phyloP scores from a whole-genome alignment of 2,888 invertebrate species.

The Latrodectus hesperus region DNA sequence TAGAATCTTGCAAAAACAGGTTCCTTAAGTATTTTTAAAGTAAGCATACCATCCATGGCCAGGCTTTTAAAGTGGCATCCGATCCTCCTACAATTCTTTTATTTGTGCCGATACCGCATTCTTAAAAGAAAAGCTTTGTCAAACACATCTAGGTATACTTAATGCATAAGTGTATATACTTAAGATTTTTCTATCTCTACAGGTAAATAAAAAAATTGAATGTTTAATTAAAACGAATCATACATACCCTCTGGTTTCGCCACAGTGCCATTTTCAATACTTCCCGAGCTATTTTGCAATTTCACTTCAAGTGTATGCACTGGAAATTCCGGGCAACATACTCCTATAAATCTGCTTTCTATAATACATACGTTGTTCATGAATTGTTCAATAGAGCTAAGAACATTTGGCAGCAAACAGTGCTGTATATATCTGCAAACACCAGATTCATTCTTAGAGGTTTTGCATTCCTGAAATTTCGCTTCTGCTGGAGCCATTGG shows the following conservation, averaged over 20 bases:
- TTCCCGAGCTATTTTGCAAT: constrained; percentile 1
- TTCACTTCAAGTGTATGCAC: constrained; percentile 2
- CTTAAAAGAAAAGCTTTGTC: constrained; percentile 19
- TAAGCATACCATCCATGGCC: constrained; percentile 67
- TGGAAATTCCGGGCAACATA: constrained; percentile 81
- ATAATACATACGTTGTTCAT: constrained; percentile 84
- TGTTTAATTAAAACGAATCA: too few relatives aligned
- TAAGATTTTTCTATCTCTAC: too few relatives aligned
- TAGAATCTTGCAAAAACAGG: neutral
- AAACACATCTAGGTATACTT: neutral
- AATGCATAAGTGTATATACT: too few relatives aligned
- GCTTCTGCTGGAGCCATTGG: constrained; percentile 46
- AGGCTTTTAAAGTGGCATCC: constrained; percentile 55
- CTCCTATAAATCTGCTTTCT: constrained; percentile 80
- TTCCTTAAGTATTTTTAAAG: neutral
- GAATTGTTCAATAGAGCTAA: constrained; percentile 79
- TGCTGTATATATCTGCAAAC: constrained; percentile 78
- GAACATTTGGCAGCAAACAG: constrained; percentile 80
- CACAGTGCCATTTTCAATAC: neutral
- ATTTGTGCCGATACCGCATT: constrained; percentile 56
- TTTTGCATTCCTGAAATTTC: constrained; percentile 58
- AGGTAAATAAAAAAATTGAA: too few relatives aligned
- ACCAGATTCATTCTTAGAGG: constrained; percentile 56
- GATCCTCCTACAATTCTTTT: constrained; percentile 63
- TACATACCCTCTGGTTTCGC: constrained; percentile 20